Percentiles rank a stretch among this genome's conserved stretches.
phyloP scores from a whole-genome alignment of 2,888 invertebrate species.

The Gnatocerus cornutus region DNA sequence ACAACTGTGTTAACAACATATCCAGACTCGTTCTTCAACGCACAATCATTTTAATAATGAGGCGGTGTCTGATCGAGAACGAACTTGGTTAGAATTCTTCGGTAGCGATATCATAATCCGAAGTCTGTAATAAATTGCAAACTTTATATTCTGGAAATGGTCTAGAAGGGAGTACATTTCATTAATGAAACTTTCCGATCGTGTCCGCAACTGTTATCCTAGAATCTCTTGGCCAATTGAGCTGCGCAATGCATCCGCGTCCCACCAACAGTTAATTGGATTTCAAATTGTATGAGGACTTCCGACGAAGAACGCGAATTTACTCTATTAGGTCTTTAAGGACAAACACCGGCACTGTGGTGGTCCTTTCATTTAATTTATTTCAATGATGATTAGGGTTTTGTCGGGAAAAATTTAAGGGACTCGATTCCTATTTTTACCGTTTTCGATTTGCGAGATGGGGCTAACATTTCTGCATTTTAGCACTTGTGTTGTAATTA shows the following conservation, averaged over 20 bases:
- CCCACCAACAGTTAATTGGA: conserved; percentile 63
- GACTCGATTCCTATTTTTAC: too few relatives aligned
- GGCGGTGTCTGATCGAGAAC: conserved; percentile 11
- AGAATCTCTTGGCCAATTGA: conserved; percentile 60
- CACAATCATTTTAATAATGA: not conserved
- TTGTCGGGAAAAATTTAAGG: not conserved
- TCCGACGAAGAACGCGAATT: conserved; percentile 19
- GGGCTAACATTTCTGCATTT: too few relatives aligned
- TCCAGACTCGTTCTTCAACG: conserved; percentile 32
- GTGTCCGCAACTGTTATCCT: conserved; percentile 63
- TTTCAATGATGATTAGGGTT: not conserved
- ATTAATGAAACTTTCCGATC: conserved; percentile 66
- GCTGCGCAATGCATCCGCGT: conserved; percentile 59
- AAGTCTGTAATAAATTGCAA: conserved; percentile 60
- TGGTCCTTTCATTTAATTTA: not conserved
- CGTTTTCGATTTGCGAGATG: too few relatives aligned
- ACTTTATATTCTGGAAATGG: conserved; percentile 63
- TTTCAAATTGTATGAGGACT: conserved; percentile 56
- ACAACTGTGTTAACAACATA: conserved; percentile 47
- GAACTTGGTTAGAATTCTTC: conserved; percentile 41
- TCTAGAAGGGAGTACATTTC: conserved; percentile 63
- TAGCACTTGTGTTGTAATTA: too few relatives aligned
- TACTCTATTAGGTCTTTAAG: not conserved
- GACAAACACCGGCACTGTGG: not conserved
- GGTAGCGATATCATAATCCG: conserved; percentile 54